phyloP scores from a whole-genome alignment of 2,113 vertebrate species.

The Passer montanus region DNA sequence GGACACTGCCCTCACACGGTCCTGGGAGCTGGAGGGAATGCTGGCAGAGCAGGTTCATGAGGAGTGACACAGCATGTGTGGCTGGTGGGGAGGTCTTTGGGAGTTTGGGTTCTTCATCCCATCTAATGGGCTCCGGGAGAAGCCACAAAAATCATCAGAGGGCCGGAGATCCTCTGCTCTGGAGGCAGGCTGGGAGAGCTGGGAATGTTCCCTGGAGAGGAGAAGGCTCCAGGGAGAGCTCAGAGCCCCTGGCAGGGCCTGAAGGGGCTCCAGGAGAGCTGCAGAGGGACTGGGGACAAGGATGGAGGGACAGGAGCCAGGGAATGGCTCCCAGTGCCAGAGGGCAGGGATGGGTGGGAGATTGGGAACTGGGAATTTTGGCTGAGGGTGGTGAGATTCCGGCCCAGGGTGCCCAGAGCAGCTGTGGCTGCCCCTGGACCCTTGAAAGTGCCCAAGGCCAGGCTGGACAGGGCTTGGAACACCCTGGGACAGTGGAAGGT shows the following conservation, averaged over 20 bases:
- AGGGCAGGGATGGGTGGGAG: background rate
- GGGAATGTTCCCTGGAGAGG: rapidly evolving
- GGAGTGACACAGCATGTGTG: background rate
- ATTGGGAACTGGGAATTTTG: background rate
- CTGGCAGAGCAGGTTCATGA: background rate
- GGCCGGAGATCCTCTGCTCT: rapidly evolving
- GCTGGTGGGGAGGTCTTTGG: background rate
- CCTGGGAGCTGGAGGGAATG: background rate
- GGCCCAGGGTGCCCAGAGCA: background rate
- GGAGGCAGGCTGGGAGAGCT: background rate
- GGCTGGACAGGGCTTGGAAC: rapidly evolving
- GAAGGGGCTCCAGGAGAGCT: background rate
- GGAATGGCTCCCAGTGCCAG: background rate
- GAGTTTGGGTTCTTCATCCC: background rate
- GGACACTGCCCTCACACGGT: rapidly evolving
- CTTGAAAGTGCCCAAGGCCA: background rate
- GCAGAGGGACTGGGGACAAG: background rate
- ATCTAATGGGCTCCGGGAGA: background rate
- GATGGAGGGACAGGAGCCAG: background rate
- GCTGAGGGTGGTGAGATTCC: no score
- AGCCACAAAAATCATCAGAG: no score
- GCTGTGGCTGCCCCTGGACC: background rate
- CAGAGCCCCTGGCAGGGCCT: background rate
- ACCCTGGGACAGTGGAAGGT: rapidly evolving
- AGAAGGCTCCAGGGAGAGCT: background rate